Evolutionary conservation across 2,888 invertebrate genomes (phyloP).

Genomic region (Myopa testacea): DNA sequence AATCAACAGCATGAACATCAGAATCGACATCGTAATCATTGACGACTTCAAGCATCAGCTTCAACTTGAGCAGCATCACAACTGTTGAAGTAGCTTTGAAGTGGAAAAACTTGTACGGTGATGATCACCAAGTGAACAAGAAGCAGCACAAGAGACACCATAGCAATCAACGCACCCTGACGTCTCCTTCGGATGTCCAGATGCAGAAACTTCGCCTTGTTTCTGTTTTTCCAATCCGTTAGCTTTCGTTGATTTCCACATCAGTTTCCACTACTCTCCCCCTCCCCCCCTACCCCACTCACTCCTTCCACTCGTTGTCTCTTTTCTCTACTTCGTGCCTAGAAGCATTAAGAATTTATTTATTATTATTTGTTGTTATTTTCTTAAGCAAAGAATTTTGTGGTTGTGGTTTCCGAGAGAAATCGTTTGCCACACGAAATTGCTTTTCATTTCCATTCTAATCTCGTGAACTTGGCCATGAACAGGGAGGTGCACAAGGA

Average conservation of each 20-base stretch:
- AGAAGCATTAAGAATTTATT: no score
- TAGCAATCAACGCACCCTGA: not conserved
- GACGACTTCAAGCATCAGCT: not conserved
- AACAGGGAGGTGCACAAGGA: not conserved
- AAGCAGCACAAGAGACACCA: not conserved
- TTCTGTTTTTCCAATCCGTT: slow-evolving; percentile 11
- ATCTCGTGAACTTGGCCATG: slow-evolving; percentile 1
- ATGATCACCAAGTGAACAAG: not conserved
- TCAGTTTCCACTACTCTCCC: not conserved
- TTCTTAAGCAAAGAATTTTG: slow-evolving; percentile 20
- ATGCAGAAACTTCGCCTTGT: not conserved
- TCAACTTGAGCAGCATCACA: not conserved
- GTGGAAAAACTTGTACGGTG: not conserved
- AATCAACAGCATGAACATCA: not conserved
- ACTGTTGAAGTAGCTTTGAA: not conserved
- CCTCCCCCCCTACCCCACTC: not conserved
- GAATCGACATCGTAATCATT: not conserved
- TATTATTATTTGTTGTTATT: not conserved
- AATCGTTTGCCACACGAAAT: slow-evolving; percentile 15
- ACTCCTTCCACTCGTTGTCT: no score
- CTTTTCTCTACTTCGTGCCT: no score
- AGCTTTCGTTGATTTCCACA: not conserved
- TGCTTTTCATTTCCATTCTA: not conserved
- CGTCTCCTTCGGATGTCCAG: not conserved
- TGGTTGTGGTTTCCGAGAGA: slow-evolving; percentile 31